phyloP scores from a whole-genome alignment of 2,113 vertebrate species.

The Phalacrocorax pelagicus region DNA sequence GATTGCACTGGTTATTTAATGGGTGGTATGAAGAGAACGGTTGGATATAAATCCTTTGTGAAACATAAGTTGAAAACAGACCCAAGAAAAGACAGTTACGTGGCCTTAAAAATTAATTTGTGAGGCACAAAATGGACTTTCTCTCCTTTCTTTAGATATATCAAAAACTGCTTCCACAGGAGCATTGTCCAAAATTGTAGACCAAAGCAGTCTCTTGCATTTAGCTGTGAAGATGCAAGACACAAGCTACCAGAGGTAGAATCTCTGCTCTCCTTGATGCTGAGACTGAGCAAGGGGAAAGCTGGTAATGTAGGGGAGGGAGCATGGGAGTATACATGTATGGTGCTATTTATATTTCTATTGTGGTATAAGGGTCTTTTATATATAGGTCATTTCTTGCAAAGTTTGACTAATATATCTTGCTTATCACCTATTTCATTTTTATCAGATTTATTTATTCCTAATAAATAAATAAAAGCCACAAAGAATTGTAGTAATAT shows the following conservation, averaged over 20 bases:
- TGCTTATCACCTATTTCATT: constrained; percentile 5
- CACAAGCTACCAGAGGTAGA: not conserved
- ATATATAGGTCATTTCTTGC: not conserved
- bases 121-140: not conserved
- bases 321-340: not conserved
- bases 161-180: not conserved
- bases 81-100: not conserved
- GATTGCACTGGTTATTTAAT: not conserved
- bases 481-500: not conserved
- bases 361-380: constrained; percentile 2
- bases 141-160: not conserved
- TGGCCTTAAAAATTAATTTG: not conserved
- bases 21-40: not conserved
- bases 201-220: not conserved
- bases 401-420: not conserved
- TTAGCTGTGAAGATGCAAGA: not conserved
- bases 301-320: not conserved
- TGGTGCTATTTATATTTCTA: constrained; percentile 23
- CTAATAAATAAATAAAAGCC: constrained; percentile 50
- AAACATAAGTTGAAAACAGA: not conserved
- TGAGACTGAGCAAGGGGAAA: not conserved
- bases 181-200: not conserved
- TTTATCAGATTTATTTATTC: constrained; percentile 49
- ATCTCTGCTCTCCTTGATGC: not conserved
- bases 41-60: not conserved